These are phyloP conservation scores for Heliothis peltigera DNA, from an alignment of 2,888 invertebrate genomes.

Conservation along the genomic window DNA sequence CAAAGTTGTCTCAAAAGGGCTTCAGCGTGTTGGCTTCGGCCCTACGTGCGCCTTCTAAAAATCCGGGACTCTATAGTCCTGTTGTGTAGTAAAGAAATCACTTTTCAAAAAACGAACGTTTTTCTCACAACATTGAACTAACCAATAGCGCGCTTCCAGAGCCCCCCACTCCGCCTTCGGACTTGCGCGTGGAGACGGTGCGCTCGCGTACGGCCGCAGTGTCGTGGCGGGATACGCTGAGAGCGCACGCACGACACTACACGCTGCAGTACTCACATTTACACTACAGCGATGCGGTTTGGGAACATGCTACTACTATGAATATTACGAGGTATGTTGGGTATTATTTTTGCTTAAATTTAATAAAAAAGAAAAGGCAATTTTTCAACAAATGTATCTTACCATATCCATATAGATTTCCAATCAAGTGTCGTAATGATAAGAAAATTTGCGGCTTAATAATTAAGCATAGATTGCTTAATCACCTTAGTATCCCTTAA, in stretches of 20 bases:
- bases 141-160: conserved; percentile 66
- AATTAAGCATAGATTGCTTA: too few relatives aligned
- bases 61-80: too few relatives aligned
- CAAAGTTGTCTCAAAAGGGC: too few relatives aligned
- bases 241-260: conserved; percentile 79
- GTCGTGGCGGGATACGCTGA: conserved; percentile 80
- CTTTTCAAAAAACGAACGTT: neutral
- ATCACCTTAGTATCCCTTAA: neutral
- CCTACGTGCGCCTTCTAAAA: too few relatives aligned
- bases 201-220: conserved; percentile 75
- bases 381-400: too few relatives aligned
- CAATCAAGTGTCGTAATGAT: too few relatives aligned
- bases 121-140: neutral
- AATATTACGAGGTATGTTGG: conserved; percentile 80
- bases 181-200: conserved; percentile 78
- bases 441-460: too few relatives aligned
- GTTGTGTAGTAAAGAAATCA: too few relatives aligned
- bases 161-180: conserved; percentile 84
- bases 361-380: too few relatives aligned
- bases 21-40: too few relatives aligned
- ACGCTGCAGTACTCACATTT: conserved; percentile 79
- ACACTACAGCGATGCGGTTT: conserved; percentile 73
- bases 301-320: conserved; percentile 81
- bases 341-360: too few relatives aligned
- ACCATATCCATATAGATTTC: too few relatives aligned